A percentile compares a stretch with the other conserved stretches of the same genome.
phyloP scores from a whole-genome alignment of 2,113 vertebrate genomes.

The Rissa tridactyla region DNA sequence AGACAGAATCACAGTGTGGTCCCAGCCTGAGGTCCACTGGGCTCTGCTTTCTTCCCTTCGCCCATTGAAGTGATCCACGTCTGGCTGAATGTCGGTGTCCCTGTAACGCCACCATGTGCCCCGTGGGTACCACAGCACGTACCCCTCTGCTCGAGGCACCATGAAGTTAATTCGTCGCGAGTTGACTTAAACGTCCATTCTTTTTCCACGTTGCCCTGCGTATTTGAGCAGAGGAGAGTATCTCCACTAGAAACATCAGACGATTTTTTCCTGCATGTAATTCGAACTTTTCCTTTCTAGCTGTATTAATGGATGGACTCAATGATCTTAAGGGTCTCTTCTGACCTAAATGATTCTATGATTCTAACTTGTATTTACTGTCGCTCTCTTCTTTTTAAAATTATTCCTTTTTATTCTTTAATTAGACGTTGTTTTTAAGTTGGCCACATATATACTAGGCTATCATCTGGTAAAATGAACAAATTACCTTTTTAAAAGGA shows the following conservation, averaged over 20 bases:
- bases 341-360: not conserved
- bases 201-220: not conserved
- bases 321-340: not conserved
- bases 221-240: not conserved
- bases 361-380: not conserved
- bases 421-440: not conserved
- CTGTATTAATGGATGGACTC: not conserved
- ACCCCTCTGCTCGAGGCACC: not conserved
- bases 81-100: accelerated
- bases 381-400: not conserved
- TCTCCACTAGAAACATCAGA: not conserved
- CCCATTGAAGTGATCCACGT: not conserved
- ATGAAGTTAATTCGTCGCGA: not conserved
- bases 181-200: not conserved
- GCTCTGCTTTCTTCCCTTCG: not conserved
- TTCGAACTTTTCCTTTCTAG: not conserved
- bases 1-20: not conserved
- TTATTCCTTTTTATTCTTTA: not conserved
- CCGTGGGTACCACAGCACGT: not conserved
- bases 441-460: not conserved
- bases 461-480: not conserved
- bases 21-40: not conserved
- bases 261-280: not conserved
- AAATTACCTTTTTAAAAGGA: not conserved
- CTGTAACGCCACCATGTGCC: not conserved